phyloP scores from a whole-genome alignment of 2,888 invertebrate genomes.

The Eupithecia subumbrata region DNA sequence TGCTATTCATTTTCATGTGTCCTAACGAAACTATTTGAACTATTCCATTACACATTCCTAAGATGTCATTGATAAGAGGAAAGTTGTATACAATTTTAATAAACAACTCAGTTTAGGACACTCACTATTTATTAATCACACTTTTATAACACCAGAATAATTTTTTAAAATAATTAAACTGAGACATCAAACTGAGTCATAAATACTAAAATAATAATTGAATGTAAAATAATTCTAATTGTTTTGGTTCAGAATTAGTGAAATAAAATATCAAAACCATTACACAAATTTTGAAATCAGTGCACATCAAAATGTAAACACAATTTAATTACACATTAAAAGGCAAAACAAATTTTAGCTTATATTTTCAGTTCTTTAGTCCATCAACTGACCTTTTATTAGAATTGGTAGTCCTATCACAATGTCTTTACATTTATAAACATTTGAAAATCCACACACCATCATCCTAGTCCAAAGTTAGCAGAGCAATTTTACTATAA shows the following conservation, averaged over 20 bases:
- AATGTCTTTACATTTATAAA: not conserved
- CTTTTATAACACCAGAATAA: not conserved
- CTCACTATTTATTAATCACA: too few species aligned
- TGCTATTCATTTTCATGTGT: conserved; percentile 31
- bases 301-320: not conserved
- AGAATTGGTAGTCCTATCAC: not conserved
- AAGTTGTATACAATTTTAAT: not conserved
- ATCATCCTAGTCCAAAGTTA: not conserved
- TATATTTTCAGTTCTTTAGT: not conserved
- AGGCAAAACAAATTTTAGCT: not conserved
- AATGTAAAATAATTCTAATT: not conserved
- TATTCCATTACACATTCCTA: conserved; percentile 35
- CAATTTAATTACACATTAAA: not conserved
- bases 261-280: not conserved
- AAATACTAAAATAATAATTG: not conserved
- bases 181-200: not conserved
- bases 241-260: not conserved
- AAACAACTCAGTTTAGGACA: not conserved
- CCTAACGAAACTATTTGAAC: conserved; percentile 33
- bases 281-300: not conserved
- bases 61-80: conserved; percentile 13
- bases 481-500: not conserved
- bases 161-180: not conserved
- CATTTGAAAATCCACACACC: not conserved
- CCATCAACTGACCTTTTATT: not conserved